These are phyloP conservation scores for Xenops minutus DNA, from an alignment of 2,797 vertebrate species.

Conservation along the genomic window DNA sequence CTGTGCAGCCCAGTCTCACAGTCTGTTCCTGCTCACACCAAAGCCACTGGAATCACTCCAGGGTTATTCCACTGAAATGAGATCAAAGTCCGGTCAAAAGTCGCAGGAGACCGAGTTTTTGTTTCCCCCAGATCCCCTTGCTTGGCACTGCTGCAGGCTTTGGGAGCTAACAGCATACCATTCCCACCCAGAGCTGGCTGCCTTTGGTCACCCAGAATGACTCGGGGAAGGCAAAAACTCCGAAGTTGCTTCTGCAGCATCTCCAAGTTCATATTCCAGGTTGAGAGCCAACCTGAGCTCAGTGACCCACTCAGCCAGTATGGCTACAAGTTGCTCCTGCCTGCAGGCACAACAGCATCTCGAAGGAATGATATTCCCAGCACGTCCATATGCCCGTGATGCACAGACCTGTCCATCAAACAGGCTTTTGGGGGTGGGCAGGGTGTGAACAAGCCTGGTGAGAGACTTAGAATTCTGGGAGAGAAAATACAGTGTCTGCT, in stretches of 20 bases:
- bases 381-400: fast-evolving
- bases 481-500: background rate
- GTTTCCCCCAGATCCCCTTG: background rate
- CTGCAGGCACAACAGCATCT: fast-evolving
- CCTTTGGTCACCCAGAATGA: background rate
- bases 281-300: background rate
- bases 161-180: background rate
- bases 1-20: background rate
- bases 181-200: background rate
- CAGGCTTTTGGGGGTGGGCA: background rate
- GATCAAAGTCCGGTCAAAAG: constrained; percentile 29
- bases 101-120: background rate
- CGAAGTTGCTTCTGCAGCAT: background rate
- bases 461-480: background rate
- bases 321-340: background rate
- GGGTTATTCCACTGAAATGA: background rate
- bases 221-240: background rate
- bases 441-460: background rate
- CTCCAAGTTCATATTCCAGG: background rate
- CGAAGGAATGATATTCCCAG: background rate
- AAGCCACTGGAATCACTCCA: constrained; percentile 6
- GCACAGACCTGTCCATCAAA: background rate
- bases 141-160: background rate
- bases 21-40: background rate
- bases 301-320: background rate